Conservation (phyloP, 2,888 invertebrate species). For the Melanostoma mellinum region DNA sequence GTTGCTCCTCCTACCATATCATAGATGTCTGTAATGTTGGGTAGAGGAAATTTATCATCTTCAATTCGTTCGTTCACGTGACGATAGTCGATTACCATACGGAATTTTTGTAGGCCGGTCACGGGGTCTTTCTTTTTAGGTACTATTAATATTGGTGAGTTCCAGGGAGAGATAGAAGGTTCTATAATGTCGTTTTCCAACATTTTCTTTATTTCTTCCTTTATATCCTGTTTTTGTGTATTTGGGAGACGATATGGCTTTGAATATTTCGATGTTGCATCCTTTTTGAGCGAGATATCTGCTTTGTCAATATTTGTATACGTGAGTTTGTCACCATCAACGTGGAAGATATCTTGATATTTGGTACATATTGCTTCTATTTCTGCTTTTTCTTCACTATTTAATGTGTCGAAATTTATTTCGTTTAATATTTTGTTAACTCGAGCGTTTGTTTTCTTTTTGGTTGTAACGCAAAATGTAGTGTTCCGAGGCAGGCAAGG, state of each 20-base stretch:
- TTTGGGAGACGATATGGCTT: too few relatives aligned
- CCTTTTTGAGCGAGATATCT: too few relatives aligned
- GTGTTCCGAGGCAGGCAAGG: too few relatives aligned
- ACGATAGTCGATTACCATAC: background rate
- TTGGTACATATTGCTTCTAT: background rate
- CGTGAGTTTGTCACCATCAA: background rate
- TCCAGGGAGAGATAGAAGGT: too few relatives aligned
- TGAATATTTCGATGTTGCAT: too few relatives aligned
- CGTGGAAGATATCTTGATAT: background rate
- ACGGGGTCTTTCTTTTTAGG: background rate
- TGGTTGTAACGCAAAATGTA: too few relatives aligned
- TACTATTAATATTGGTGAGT: too few relatives aligned
- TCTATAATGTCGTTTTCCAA: too few relatives aligned
- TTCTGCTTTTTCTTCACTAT: conserved; percentile 6
- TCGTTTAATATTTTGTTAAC: background rate
- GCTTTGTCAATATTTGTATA: background rate
- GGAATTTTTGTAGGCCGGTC: conserved; percentile 2
- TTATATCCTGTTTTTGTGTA: too few relatives aligned
- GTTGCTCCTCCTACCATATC: too few relatives aligned
- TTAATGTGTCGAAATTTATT: background rate
- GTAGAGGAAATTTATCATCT: conserved; percentile 5
- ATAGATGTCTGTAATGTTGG: background rate
- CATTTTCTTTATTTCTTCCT: too few relatives aligned
- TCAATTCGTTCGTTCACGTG: conserved; percentile 5
- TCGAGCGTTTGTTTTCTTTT: background rate